A percentile compares a stretch with the other conserved stretches of the same genome.
These are phyloP conservation scores for Sinhomidia bicolor DNA, from an alignment of 2,888 invertebrate genomes.

Conservation along the genomic window DNA sequence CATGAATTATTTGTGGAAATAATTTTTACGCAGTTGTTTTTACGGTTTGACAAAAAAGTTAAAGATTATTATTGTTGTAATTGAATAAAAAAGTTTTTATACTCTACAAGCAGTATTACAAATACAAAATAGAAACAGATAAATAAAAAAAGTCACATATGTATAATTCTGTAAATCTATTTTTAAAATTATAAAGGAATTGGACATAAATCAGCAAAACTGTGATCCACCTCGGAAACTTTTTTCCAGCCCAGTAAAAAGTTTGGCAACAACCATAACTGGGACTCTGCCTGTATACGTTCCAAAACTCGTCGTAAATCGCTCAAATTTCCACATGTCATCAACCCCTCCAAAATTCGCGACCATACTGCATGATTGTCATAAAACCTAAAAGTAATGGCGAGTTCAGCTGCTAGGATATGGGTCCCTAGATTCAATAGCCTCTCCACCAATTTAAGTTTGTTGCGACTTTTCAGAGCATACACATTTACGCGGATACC, in stretches of 20 bases:
- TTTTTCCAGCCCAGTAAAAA: conserved; percentile 76
- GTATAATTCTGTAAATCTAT: neutral
- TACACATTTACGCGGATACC: conserved; percentile 75
- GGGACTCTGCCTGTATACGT: conserved; percentile 66
- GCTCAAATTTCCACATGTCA: conserved; percentile 54
- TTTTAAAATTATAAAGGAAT: conserved; percentile 74
- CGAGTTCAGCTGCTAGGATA: conserved; percentile 75
- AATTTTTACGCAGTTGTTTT: conserved; percentile 51
- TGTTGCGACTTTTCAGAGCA: conserved; percentile 77
- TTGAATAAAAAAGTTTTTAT: conserved; percentile 21
- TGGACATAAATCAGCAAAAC: conserved; percentile 76
- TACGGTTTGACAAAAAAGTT: neutral
- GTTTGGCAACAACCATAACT: conserved; percentile 78
- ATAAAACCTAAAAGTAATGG: conserved; percentile 74
- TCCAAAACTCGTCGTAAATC: conserved; percentile 71
- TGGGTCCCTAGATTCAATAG: conserved; percentile 65
- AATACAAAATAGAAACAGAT: conserved; percentile 8
- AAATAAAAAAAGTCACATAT: neutral
- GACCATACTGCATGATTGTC: conserved; percentile 72
- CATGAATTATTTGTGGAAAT: conserved; percentile 43
- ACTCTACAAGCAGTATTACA: conserved; percentile 2
- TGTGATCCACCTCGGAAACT: conserved; percentile 69
- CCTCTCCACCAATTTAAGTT: conserved; percentile 71
- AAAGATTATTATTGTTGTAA: conserved; percentile 32
- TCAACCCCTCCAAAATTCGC: conserved; percentile 74